These are phyloP conservation scores for Sminthurinus aureus DNA, from an alignment of 2,888 invertebrate species.

Conservation along the genomic window DNA sequence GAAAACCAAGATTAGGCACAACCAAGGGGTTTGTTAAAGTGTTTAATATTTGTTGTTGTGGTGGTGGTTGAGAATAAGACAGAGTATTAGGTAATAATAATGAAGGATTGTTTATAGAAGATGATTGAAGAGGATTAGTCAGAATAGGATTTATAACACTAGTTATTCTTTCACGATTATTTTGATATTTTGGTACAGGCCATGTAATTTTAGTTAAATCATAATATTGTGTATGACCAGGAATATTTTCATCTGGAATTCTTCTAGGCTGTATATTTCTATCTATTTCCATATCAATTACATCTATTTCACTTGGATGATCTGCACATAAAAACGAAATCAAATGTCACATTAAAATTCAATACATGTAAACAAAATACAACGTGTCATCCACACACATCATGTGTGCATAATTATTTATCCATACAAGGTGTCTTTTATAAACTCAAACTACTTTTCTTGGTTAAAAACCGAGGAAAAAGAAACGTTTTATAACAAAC, in stretches of 20 bases:
- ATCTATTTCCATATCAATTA: conserved; percentile 62
- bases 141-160: too few species aligned
- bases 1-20: background rate
- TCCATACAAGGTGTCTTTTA: too few species aligned
- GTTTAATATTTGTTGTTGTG: conserved; percentile 18
- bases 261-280: conserved; percentile 60
- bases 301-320: conserved; percentile 84
- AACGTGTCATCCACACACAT: too few species aligned
- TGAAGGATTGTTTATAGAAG: background rate
- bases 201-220: conserved; percentile 25
- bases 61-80: background rate
- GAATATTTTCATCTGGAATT: conserved; percentile 89
- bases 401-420: too few species aligned
- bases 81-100: background rate
- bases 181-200: conserved; percentile 21
- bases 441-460: too few species aligned
- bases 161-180: background rate
- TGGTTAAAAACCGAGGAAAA: too few species aligned
- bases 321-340: too few species aligned
- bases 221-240: conserved; percentile 74
- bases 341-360: too few species aligned
- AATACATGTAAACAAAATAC: too few species aligned
- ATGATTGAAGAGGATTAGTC: background rate
- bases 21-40: background rate
- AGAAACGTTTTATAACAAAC: too few species aligned